Base-by-base conservation (phyloP, 2,797 vertebrate genomes). In the Remorina albescens region DNA sequence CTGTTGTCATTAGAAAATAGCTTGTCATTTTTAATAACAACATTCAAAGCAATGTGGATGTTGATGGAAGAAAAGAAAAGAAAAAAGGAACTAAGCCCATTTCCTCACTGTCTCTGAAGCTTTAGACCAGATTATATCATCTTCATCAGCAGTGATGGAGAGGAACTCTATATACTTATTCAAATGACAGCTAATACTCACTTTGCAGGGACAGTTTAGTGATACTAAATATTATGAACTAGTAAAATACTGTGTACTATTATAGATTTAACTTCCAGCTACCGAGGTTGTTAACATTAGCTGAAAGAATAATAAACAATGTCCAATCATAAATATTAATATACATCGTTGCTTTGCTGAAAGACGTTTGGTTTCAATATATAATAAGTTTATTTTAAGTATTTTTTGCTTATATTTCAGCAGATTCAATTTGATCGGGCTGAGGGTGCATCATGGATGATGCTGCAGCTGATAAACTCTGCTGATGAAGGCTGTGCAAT, bases 401-500 rank as follows among this genome's bases (percentile, higher is more conserved):
- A 12, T 13, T 2, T 41, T 41, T 47, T 62, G 12, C 56, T 51
- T 8, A 42, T 47, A 37, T 23, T 62, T 13, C 1, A 37, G 34
- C 34, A 50, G 30, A 54, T 1, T 4, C 4, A 37, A 12, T 13
- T 51, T 60, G 8, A 2, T 47, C 11, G n/a, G n/a, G n/a, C n/a
- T n/a, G n/a, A n/a, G n/a, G n/a, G n/a, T n/a, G n/a, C n/a, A n/a
- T n/a, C n/a, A n/a, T n/a, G n/a, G n/a, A n/a, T n/a, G n/a, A n/a
- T n/a, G n/a, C n/a, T n/a, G 69, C 11, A 80, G 50, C 42, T 30
- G 42, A 42, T 32, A 7, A 59, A 57, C 18, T 30, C 54, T 53
- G 39, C 21, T 30, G 50, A 76, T 76, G 42, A 84, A 58, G 41
- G 58, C 67, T 41, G 21, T 28, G 46, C 6, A 13, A 49, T 23